phyloP scores from a whole-genome alignment of 2,888 invertebrate genomes.

The Itoplectis maculator region DNA sequence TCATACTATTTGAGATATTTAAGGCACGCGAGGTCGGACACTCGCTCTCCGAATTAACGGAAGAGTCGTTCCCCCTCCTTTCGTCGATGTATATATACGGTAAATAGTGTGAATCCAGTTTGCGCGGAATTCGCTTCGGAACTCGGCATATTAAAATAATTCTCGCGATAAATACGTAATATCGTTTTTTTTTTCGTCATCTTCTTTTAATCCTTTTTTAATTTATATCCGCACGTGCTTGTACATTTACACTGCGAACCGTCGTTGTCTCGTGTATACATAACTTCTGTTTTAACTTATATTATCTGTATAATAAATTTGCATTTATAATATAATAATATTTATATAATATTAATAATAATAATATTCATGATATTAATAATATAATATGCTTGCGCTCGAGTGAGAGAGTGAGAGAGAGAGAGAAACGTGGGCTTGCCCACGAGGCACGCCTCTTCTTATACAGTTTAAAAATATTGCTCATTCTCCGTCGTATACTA shows the following conservation, averaged over 20 bases:
- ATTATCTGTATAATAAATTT: conserved; percentile 60
- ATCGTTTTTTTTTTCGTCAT: conserved; percentile 34
- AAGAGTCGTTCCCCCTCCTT: conserved; percentile 14
- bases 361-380: conserved; percentile 56
- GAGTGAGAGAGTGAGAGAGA: conserved; percentile 38
- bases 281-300: conserved; percentile 55
- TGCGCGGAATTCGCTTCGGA: conserved; percentile 36
- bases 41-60: conserved; percentile 21
- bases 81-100: conserved; percentile 8
- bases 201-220: neutral
- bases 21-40: conserved; percentile 61
- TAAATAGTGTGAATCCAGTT: conserved; percentile 23
- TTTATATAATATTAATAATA: conserved; percentile 46
- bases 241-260: conserved; percentile 55
- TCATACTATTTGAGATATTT: conserved; percentile 43
- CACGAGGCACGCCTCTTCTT: conserved; percentile 68
- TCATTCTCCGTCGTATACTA: conserved; percentile 60
- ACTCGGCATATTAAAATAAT: conserved; percentile 56
- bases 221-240: conserved; percentile 42
- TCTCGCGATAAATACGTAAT: conserved; percentile 58
- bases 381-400: conserved; percentile 59
- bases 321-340: conserved; percentile 53
- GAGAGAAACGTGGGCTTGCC: conserved; percentile 70
- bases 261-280: conserved; percentile 62
- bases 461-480: conserved; percentile 79